Percentiles rank a stretch among this genome's conserved stretches.
These are phyloP conservation scores for Xestia sexstrigata DNA, from an alignment of 2,888 invertebrate species.

Conservation along the genomic window DNA sequence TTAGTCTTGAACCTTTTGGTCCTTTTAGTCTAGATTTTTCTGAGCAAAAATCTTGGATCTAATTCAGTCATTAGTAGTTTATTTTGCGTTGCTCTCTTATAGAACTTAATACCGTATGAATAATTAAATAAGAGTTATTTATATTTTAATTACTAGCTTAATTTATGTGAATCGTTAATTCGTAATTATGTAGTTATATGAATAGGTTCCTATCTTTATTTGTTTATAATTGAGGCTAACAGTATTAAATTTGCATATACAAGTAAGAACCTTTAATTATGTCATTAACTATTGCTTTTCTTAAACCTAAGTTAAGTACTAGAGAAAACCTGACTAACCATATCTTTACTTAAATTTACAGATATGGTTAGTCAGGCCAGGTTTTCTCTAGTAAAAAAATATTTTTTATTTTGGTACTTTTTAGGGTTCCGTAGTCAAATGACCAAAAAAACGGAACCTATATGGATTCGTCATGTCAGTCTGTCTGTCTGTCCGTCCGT, in stretches of 20 bases:
- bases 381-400: too few species aligned
- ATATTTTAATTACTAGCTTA: conserved; percentile 35
- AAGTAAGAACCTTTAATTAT: conserved; percentile 5
- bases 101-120: conserved; percentile 24
- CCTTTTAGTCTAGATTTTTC: background rate
- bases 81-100: background rate
- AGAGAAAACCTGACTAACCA: background rate
- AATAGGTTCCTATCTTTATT: conserved; percentile 25
- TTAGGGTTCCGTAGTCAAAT: too few species aligned
- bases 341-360: too few species aligned
- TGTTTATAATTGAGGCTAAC: conserved; percentile 33
- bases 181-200: conserved; percentile 30
- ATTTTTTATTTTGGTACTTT: too few species aligned
- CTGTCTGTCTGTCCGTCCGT: too few species aligned
- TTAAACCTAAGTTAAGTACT: background rate
- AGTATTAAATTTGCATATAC: conserved; percentile 18
- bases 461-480: too few species aligned
- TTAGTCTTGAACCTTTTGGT: background rate
- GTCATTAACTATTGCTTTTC: background rate
- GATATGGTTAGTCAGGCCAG: too few species aligned
- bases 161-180: conserved; percentile 34
- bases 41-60: background rate
- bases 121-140: conserved; percentile 39
- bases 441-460: too few species aligned
- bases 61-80: background rate